Evolutionary conservation across 2,888 invertebrate genomes (phyloP).

Genomic region (Ectobius pallidus): DNA sequence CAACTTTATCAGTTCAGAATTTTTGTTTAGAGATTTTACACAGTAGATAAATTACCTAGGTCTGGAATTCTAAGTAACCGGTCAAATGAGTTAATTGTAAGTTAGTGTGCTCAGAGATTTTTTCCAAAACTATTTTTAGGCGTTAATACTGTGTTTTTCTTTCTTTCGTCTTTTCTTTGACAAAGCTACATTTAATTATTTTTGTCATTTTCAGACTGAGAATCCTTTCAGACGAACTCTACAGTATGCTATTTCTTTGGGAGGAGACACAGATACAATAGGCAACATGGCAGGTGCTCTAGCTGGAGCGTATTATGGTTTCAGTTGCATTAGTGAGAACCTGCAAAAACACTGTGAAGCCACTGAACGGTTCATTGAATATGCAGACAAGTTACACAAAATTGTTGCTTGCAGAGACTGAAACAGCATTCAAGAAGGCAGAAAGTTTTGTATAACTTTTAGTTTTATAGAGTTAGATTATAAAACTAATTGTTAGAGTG

Average conservation of each 20-base stretch:
- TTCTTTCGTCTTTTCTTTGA: too few species aligned
- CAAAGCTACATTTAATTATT: conserved; percentile 2
- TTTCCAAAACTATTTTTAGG: too few species aligned
- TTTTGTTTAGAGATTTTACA: too few species aligned
- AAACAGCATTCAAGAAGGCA: not conserved
- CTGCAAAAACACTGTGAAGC: conserved; percentile 67
- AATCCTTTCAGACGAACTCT: conserved; percentile 68
- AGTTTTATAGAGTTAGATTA: too few species aligned
- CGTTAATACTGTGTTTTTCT: too few species aligned
- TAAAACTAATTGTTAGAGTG: too few species aligned
- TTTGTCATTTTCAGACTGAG: conserved; percentile 55
- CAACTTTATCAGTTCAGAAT: too few species aligned
- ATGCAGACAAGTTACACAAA: conserved; percentile 60
- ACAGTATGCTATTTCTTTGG: conserved; percentile 72
- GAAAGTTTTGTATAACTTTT: not conserved
- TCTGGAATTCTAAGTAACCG: too few species aligned
- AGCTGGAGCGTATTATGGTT: conserved; percentile 70
- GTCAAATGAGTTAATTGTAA: too few species aligned
- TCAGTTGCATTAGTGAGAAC: conserved; percentile 58
- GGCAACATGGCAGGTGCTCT: conserved; percentile 76
- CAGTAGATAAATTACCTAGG: too few species aligned
- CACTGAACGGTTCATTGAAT: conserved; percentile 57
- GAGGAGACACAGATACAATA: conserved; percentile 81
- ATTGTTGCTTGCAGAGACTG: not conserved
- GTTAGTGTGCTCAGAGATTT: too few species aligned